Evolutionary conservation across 1,140 invertebrate genomes (phyloP).

Genomic region (Drosophila nigromelanica): DNA sequence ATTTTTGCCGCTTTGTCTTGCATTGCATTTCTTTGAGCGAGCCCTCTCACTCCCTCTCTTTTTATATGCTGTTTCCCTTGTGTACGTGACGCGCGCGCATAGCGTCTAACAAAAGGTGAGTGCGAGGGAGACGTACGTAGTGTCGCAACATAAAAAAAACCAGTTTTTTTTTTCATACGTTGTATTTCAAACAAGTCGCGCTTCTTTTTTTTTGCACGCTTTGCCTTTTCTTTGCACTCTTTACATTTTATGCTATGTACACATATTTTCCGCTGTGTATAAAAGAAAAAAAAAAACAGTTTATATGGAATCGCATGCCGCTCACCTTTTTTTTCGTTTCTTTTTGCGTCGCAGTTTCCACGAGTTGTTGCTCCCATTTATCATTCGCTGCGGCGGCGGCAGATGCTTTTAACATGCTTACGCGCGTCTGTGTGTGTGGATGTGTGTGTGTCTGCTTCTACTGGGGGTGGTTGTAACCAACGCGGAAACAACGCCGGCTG

Average conservation of each 20-base stretch:
- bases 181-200: conserved; percentile 74
- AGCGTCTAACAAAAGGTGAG: background rate
- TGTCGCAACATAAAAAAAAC: conserved; percentile 61
- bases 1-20: conserved; percentile 63
- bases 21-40: conserved; percentile 36
- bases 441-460: conserved; percentile 16
- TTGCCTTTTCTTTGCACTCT: conserved; percentile 49
- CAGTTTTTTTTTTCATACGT: conserved; percentile 59
- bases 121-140: conserved; percentile 55
- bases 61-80: conserved; percentile 1
- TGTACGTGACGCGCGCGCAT: conserved; percentile 40
- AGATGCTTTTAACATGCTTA: conserved; percentile 57
- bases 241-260: conserved; percentile 41
- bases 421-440: conserved; percentile 13
- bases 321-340: conserved; percentile 59
- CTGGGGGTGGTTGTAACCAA: conserved; percentile 46
- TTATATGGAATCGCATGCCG: conserved; percentile 52
- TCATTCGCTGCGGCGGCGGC: conserved; percentile 52
- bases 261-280: conserved; percentile 45
- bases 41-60: conserved; percentile 29
- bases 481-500: conserved; percentile 32
- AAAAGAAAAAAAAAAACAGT: conserved; percentile 26
- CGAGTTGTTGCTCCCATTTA: conserved; percentile 77
- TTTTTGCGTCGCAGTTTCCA: conserved; percentile 77
- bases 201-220: conserved; percentile 63